Evolutionary conservation across 2,113 vertebrate genomes (phyloP), one percentile per base, ranked within the genome.

Genomic region (Oceanites oceanicus): DNA sequence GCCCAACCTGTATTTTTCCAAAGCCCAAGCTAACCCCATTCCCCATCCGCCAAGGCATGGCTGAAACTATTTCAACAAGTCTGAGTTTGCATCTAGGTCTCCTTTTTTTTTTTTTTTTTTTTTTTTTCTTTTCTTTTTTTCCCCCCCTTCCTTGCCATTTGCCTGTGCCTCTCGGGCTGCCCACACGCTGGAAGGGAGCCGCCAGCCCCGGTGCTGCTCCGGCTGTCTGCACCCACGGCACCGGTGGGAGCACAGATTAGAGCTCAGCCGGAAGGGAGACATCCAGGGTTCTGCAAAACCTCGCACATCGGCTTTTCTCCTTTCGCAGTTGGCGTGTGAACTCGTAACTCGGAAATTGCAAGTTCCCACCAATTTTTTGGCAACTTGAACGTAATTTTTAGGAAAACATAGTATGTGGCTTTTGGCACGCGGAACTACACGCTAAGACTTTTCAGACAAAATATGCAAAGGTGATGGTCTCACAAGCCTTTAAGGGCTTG

Each of bases 401-500:
- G 96, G 97, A 96, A 97, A 91, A 96, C 89, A 94, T 23, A 95
- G 93, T 91, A 94, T 90, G 94, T 27, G 44, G 95, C 93, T 97
- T 73, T 47, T 96, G 94, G 94, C 96, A 95, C 40, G 1, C 2
- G 7, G 68, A 94, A 9, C 83, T 56, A 40, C 7, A 47, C 7
- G 65, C 70, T 1, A 52, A 91, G 96, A 14, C 95, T 96, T 91
- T 94, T 84, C 97, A 97, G 96, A 96, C 96, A 95, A 94, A 96
- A 95, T 95, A 96, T 19, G 89, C 89, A 94, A 95, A 95, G 96
- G 94, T 96, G 97, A 96, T 94, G 94, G 95, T 91, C 94, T 92
- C 91, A 5, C 76, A 95, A 95, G 95, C 72, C 92, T 94, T 78
- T 9, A 42, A 84, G 95, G 94, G 86, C 83, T 95, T 85, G 66